A percentile compares a stretch with the other conserved stretches of the same genome.
phyloP scores from a whole-genome alignment of 2,797 vertebrate genomes.

The Nasua narica region DNA sequence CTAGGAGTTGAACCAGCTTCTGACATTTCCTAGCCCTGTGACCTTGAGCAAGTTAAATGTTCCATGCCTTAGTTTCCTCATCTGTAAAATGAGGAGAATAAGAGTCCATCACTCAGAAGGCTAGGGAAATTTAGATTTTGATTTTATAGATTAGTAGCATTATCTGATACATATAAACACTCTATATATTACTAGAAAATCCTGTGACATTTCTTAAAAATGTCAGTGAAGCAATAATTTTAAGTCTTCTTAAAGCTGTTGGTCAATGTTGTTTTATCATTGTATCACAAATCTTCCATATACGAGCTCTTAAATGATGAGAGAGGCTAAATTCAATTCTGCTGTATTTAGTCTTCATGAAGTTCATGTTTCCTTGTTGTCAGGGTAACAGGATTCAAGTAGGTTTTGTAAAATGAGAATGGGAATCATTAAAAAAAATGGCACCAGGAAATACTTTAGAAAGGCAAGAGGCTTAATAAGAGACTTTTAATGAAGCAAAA shows the following conservation, averaged over 20 bases:
- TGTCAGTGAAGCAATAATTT: not conserved
- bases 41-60: constrained; percentile 17
- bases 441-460: constrained; percentile 43
- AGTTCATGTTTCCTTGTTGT: not conserved
- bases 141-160: constrained; percentile 26
- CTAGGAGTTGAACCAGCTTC: not conserved
- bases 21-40: not conserved
- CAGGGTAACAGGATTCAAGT: constrained; percentile 65
- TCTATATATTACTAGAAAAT: constrained; percentile 4
- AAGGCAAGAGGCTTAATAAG: constrained; percentile 54
- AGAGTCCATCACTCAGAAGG: not conserved
- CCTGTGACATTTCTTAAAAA: not conserved
- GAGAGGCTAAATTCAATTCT: not conserved
- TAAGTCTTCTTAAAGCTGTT: not conserved
- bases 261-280: not conserved
- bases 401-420: constrained; percentile 46
- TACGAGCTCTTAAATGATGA: not conserved
- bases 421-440: constrained; percentile 55
- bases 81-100: constrained; percentile 18
- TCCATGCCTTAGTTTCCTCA: not conserved
- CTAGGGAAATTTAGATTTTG: constrained; percentile 26
- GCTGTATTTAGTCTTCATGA: constrained; percentile 30
- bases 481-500: constrained; percentile 28
- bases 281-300: not conserved
- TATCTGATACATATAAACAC: not conserved